Evolutionary conservation across 2,888 invertebrate genomes (phyloP), one percentile per base, ranked within the genome.

Genomic region (Allophyes oxyacanthae): DNA sequence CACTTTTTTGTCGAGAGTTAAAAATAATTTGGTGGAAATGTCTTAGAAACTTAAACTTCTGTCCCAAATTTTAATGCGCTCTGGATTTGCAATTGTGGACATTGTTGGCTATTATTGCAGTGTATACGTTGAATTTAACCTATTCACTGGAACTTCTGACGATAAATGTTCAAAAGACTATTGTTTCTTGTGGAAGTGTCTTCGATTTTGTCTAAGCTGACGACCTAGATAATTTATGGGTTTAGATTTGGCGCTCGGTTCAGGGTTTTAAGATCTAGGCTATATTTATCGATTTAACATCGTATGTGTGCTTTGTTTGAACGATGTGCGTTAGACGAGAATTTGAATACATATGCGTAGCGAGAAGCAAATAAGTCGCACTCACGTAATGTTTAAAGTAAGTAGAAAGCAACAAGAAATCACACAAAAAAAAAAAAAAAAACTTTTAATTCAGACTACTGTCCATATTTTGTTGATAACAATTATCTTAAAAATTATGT

Each of bases 61-160:
- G 70, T 15, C 1, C 1, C 13, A 6, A 9, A 44, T 37, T 43
- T 41, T 8, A 52, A 15, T 36, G 57, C 45, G 54, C 11, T 32
- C 11, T 10, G 58, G 72, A 71, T 71, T 65, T 65, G 71, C 61
- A 68, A 75, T 74, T 71, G 77, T 76, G 58, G 59, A 71, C 77
- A 71, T 60, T 65, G 75, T 77, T 62, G 44, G 57, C 77, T 71
- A 75, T 75, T 74, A 75, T 75, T 74, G 75, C 61, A 61, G 37
- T 20, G 44, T 71, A 68, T 68, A 67, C 45, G 74, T 71, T 68
- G 50, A 71, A 64, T 71, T 64, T 65, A 75, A 71, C 54, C 53
- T 74, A 77, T 74, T 64, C 49, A 43, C 40, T 45, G 58, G 58
- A 72, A 72, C 68, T 73, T 61, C 58, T 60, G 60, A 42, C 50